A percentile compares a stretch with the other conserved stretches of the same genome.
Evolutionary conservation across 2,113 vertebrate species (phyloP).

Genomic region (Grammomys dolichurus): DNA sequence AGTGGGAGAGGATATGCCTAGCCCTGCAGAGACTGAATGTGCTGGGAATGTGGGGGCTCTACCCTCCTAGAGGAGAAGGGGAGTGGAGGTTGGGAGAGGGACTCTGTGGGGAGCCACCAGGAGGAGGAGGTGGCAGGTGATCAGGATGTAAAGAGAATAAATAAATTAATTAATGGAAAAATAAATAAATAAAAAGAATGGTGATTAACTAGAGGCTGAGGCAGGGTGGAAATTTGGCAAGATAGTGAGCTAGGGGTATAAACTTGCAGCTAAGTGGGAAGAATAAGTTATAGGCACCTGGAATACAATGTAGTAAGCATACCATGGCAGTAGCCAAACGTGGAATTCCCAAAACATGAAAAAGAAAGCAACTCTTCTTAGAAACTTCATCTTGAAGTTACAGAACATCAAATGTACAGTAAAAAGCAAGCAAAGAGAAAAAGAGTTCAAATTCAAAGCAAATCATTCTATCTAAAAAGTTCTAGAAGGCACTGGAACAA

Average conservation of each 20-base stretch:
- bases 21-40: no score
- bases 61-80: no score
- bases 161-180: background rate
- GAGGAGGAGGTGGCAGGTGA: background rate
- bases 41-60: no score
- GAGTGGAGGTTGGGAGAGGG: no score
- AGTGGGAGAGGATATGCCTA: no score
- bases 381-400: background rate
- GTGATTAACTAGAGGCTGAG: background rate
- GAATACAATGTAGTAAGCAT: no score
- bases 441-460: background rate
- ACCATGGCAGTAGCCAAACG: background rate
- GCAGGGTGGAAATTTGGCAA: no score
- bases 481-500: background rate
- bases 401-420: background rate
- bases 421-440: background rate
- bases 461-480: background rate
- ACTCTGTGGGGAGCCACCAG: no score
- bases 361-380: conserved; percentile 5
- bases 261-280: background rate
- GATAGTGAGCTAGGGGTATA: background rate
- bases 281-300: background rate
- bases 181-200: background rate
- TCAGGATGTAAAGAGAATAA: background rate
- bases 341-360: background rate